Evolutionary conservation across 2,888 invertebrate genomes (phyloP).

Genomic region (Caenorhabditis sp.): DNA sequence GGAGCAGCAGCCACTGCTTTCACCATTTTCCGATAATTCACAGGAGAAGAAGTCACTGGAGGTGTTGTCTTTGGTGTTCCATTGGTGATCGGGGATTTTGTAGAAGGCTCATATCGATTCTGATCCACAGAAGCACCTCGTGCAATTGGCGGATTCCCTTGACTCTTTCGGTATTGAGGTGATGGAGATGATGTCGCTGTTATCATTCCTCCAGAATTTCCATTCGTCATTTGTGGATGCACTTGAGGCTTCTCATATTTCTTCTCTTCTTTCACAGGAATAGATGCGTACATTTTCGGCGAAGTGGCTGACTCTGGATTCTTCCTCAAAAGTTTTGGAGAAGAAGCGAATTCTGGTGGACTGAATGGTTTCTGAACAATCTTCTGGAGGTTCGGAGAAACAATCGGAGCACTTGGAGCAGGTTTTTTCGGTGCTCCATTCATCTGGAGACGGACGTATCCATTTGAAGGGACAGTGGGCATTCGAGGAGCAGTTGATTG

Average conservation of each 20-base stretch:
- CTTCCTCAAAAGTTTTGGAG: constrained; percentile 45
- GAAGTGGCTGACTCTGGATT: constrained; percentile 12
- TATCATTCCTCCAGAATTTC: constrained; percentile 24
- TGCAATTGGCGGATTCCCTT: constrained; percentile 11
- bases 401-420: constrained; percentile 19
- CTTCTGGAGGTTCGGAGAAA: not conserved
- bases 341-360: constrained; percentile 45
- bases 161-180: not conserved
- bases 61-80: not conserved
- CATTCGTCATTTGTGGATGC: constrained; percentile 41
- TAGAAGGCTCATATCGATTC: constrained; percentile 19
- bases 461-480: constrained; percentile 35
- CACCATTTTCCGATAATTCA: constrained; percentile 14
- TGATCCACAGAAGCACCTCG: constrained; percentile 23
- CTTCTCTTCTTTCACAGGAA: constrained; percentile 35
- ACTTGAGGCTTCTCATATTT: constrained; percentile 32
- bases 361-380: constrained; percentile 19
- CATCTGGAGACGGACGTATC: constrained; percentile 47
- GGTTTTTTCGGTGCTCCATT: constrained; percentile 28
- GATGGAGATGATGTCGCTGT: constrained; percentile 25
- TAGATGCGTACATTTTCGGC: constrained; percentile 15
- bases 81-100: not conserved
- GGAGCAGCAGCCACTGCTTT: not conserved
- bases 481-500: constrained; percentile 26
- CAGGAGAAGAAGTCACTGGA: not conserved